Conservation (phyloP, 2,888 invertebrate genomes). For the Agapetus fuscipes region DNA sequence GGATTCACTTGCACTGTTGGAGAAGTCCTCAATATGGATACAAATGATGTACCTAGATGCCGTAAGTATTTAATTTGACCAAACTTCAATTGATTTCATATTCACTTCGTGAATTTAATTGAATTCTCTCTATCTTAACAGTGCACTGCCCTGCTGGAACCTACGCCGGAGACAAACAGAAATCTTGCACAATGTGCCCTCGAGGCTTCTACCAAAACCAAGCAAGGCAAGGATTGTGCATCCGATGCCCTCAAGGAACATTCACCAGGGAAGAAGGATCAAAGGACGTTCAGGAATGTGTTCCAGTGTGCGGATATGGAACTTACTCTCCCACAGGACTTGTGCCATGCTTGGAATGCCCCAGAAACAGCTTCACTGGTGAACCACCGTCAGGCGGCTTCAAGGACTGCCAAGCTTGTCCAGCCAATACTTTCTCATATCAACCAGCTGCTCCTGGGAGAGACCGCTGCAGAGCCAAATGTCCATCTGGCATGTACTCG, state of each 20-base stretch:
- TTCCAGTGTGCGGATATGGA: conserved; percentile 92
- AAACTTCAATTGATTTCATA: background rate
- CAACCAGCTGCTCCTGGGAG: conserved; percentile 82
- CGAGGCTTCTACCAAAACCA: conserved; percentile 90
- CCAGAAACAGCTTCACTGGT: conserved; percentile 80
- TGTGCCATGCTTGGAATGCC: conserved; percentile 89
- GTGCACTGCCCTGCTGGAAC: conserved; percentile 97
- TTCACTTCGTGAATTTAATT: background rate
- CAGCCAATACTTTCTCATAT: conserved; percentile 80
- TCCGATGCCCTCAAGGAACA: conserved; percentile 84
- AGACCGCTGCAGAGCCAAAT: conserved; percentile 78
- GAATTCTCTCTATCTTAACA: conserved; percentile 33
- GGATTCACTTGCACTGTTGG: conserved; percentile 92
- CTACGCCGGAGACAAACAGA: conserved; percentile 82
- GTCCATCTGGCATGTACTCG: conserved; percentile 83
- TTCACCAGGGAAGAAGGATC: conserved; percentile 88
- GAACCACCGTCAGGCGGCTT: conserved; percentile 85
- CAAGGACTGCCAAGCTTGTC: conserved; percentile 90
- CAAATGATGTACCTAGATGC: conserved; percentile 85
- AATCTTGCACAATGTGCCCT: conserved; percentile 83
- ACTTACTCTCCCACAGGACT: conserved; percentile 92
- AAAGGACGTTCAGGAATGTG: conserved; percentile 75
- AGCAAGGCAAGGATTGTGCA: conserved; percentile 81
- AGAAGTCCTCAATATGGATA: conserved; percentile 89
- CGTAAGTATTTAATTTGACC: conserved; percentile 48